Conservation (phyloP, 2,113 vertebrate species). For the Xenopus laevis region DNA sequence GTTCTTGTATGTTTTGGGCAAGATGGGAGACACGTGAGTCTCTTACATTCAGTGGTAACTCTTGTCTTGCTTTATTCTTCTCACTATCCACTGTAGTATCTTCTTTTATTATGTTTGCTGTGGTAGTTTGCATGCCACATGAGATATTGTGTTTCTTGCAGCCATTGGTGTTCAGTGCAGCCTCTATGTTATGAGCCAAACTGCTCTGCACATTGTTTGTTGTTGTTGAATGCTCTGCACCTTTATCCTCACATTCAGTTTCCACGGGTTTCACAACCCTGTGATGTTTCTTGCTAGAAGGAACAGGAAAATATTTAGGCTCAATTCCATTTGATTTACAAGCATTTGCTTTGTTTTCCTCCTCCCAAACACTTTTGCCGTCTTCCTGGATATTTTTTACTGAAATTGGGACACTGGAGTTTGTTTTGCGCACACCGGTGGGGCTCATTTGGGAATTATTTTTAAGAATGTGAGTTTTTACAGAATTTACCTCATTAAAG, state of each 20-base stretch:
- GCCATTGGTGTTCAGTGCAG: neutral
- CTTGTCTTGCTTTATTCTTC: too few species aligned
- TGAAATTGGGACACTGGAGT: neutral
- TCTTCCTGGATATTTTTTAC: neutral
- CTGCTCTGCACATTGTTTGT: neutral
- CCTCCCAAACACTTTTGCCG: neutral
- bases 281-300: neutral
- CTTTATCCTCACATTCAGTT: neutral
- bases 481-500: slow-evolving; percentile 47
- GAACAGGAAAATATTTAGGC: too few species aligned
- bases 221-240: neutral
- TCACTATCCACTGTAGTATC: too few species aligned
- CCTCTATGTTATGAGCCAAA: neutral
- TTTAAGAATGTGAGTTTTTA: slow-evolving; percentile 43
- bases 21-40: too few species aligned
- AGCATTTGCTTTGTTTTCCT: slow-evolving; percentile 35
- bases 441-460: slow-evolving; percentile 64
- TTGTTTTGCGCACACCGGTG: slow-evolving; percentile 49
- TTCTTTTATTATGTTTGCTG: too few species aligned
- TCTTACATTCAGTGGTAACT: too few species aligned
- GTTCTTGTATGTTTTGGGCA: too few species aligned
- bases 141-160: too few species aligned
- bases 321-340: neutral
- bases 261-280: slow-evolving; percentile 17
- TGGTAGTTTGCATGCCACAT: too few species aligned